Conservation (phyloP, 2,888 invertebrate genomes). For the Patella caerulea region DNA sequence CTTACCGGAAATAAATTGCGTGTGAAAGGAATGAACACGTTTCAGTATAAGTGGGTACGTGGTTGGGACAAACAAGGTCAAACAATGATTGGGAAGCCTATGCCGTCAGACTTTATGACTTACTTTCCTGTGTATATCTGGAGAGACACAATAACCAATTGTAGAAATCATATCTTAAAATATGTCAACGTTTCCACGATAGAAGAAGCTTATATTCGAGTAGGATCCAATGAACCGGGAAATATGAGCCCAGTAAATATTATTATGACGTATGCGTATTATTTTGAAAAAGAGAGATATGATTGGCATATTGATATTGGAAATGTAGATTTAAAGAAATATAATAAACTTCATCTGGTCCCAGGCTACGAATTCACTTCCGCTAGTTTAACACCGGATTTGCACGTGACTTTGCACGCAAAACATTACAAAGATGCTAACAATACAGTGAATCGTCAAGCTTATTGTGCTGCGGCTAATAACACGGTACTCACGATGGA, state of each 20-base stretch:
- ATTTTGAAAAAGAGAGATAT: slow-evolving; percentile 6
- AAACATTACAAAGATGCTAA: background rate
- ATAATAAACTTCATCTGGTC: background rate
- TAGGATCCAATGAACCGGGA: background rate
- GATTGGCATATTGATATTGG: slow-evolving; percentile 3
- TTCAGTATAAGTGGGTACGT: background rate
- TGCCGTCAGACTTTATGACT: background rate
- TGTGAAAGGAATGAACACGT: background rate
- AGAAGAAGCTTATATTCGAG: background rate
- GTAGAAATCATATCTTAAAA: background rate
- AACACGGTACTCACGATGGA: background rate
- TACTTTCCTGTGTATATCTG: background rate
- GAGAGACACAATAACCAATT: background rate
- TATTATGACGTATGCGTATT: slow-evolving; percentile 8
- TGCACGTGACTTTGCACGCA: background rate
- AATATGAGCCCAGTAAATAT: background rate
- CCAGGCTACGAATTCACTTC: background rate
- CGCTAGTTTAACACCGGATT: background rate
- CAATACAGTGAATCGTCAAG: background rate
- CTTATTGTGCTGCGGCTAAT: background rate
- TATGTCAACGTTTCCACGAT: background rate
- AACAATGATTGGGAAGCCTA: background rate
- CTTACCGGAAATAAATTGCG: background rate
- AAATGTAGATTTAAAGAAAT: background rate
- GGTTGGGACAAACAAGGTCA: background rate